Evolutionary conservation across 2,888 invertebrate species (phyloP).

Genomic region (Rhyacophila evoluta): DNA sequence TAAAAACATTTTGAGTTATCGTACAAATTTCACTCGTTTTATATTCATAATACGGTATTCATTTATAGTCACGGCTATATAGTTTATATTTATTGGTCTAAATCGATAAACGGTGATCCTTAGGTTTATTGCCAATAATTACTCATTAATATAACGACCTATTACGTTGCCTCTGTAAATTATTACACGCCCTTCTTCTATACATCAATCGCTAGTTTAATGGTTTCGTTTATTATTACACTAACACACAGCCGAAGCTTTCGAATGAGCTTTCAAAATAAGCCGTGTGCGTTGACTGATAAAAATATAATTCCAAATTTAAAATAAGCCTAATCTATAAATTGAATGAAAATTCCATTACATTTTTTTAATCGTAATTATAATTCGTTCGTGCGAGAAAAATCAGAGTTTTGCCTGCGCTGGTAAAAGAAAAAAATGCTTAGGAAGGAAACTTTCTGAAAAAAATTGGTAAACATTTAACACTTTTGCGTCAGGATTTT

Average conservation of each 20-base stretch:
- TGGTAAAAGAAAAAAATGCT: neutral
- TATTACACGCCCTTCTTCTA: neutral
- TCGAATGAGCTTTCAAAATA: neutral
- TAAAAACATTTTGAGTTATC: no score
- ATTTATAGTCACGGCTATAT: neutral
- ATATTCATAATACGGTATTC: neutral
- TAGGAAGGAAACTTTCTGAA: neutral
- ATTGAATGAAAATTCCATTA: neutral
- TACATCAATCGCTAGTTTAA: neutral
- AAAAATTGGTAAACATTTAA: neutral
- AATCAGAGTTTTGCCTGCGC: neutral
- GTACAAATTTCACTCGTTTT: no score
- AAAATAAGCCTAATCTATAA: neutral
- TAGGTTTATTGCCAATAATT: conserved; percentile 18
- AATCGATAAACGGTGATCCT: conserved; percentile 13
- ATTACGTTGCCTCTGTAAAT: neutral
- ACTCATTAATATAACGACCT: conserved; percentile 24
- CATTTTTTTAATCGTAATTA: neutral
- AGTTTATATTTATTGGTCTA: neutral
- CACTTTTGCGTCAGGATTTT: no score
- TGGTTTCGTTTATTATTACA: neutral
- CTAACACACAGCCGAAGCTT: neutral
- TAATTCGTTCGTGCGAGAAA: neutral
- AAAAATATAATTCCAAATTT: neutral
- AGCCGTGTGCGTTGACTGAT: neutral